Conservation (phyloP, 2,797 vertebrate species). For the Dryobates pubescens region DNA sequence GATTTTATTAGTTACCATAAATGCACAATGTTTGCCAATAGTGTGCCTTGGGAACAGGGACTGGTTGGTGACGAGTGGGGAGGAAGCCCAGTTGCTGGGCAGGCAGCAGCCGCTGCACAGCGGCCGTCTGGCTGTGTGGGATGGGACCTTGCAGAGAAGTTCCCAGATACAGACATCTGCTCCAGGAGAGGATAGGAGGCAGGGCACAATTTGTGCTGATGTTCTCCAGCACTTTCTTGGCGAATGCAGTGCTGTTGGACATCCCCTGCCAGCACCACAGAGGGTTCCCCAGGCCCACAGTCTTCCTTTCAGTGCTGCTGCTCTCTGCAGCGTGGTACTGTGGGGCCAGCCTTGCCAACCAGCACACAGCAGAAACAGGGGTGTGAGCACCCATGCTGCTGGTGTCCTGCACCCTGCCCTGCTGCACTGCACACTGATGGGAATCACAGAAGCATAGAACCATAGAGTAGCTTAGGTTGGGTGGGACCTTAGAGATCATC, state of each 20-base stretch:
- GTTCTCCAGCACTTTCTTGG: not conserved
- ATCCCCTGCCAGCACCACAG: not conserved
- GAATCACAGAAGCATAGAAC: not conserved
- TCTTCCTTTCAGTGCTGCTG: not conserved
- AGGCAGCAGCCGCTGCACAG: not conserved
- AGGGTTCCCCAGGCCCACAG: not conserved
- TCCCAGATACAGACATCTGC: not conserved
- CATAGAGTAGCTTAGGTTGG: too few species aligned
- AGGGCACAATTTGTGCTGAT: not conserved
- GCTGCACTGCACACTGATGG: fast-evolving
- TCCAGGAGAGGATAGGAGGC: not conserved
- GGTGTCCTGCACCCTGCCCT: not conserved
- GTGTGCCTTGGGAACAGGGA: not conserved
- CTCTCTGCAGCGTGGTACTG: not conserved
- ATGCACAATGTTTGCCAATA: slow-evolving; percentile 31
- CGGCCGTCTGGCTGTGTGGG: not conserved
- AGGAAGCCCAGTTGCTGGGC: not conserved
- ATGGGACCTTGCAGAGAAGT: not conserved
- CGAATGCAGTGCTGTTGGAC: not conserved
- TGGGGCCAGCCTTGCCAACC: not conserved
- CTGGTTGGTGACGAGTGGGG: not conserved
- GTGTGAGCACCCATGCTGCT: fast-evolving
- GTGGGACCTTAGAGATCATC: too few species aligned
- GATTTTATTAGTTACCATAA: slow-evolving; percentile 5
- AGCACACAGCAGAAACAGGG: not conserved